A percentile compares a stretch with the other conserved stretches of the same genome.
Evolutionary conservation across 2,113 vertebrate genomes (phyloP).

Genomic region (Macrotis lagotis): DNA sequence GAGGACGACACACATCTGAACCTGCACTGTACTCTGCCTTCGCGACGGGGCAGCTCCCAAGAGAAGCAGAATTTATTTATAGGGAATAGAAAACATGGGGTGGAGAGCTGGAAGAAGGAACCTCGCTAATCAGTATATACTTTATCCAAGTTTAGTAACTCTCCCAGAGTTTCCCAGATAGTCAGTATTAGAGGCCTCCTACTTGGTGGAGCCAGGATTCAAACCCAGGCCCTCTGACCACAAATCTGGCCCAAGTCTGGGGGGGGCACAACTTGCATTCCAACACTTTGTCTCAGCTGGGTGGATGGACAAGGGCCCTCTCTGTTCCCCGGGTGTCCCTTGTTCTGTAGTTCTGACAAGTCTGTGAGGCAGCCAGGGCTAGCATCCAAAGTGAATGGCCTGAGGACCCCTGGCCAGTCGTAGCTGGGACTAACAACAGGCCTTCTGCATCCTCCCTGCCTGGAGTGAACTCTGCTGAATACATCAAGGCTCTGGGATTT

Average conservation of each 20-base stretch:
- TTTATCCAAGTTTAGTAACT: neutral
- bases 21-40: neutral
- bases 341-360: neutral
- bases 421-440: neutral
- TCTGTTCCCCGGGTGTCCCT: neutral
- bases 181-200: neutral
- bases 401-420: neutral
- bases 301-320: slow-evolving; percentile 1
- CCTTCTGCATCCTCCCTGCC: neutral
- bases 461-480: neutral
- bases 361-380: neutral
- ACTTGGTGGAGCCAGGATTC: neutral
- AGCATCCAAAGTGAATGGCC: neutral
- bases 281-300: neutral
- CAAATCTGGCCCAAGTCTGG: neutral
- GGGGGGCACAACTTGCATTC: neutral
- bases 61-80: neutral
- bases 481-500: neutral
- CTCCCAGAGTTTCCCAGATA: neutral
- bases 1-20: neutral
- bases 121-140: neutral
- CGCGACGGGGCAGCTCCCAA: neutral
- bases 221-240: neutral
- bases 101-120: neutral
- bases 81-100: neutral